Conservation (phyloP, 2,797 vertebrate species). For the Anabacerthia variegaticeps region DNA sequence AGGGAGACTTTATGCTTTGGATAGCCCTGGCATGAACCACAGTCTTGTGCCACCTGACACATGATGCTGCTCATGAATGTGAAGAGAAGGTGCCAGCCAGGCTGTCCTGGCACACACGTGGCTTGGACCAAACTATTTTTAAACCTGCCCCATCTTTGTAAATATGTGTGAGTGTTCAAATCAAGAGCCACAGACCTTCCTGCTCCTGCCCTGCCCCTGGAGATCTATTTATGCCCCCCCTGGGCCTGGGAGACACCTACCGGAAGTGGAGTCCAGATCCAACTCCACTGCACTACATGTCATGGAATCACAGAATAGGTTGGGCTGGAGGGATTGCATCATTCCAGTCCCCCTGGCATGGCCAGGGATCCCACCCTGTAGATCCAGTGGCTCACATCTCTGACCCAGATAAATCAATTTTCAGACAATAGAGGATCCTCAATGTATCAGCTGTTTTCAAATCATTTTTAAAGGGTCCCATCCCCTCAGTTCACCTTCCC, state of each 20-base stretch:
- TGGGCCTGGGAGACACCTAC: not conserved
- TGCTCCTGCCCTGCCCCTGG: not conserved
- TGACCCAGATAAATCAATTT: not conserved
- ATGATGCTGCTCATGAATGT: not conserved
- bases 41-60: not conserved
- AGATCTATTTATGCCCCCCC: accelerated
- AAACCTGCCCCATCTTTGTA: not conserved
- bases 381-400: not conserved
- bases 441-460: not conserved
- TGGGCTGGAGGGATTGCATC: not conserved
- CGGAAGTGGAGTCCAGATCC: not conserved
- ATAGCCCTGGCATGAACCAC: not conserved
- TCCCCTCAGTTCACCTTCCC: not conserved
- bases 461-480: not conserved
- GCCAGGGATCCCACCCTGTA: not conserved
- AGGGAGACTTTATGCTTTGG: not conserved
- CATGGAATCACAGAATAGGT: not conserved
- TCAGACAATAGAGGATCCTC: not conserved
- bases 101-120: not conserved
- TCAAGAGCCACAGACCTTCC: not conserved
- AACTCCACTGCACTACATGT: accelerated
- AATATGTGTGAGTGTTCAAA: not conserved
- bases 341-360: not conserved
- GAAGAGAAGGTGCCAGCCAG: not conserved
- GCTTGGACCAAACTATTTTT: not conserved